These are phyloP conservation scores for Dicrostonyx torquatus DNA, from an alignment of 2,797 vertebrate species.

Conservation along the genomic window DNA sequence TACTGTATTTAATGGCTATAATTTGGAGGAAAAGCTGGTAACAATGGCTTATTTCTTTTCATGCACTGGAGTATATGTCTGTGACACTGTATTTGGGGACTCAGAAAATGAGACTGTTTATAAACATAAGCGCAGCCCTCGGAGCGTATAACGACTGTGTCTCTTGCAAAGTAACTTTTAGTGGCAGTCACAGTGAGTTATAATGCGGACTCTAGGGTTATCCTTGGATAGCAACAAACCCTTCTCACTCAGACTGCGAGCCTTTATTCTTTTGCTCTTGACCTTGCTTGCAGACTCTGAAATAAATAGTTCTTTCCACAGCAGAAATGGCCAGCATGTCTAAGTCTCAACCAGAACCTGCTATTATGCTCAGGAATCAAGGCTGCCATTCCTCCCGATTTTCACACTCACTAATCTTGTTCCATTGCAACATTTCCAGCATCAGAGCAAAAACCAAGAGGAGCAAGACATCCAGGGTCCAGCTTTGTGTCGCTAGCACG, in stretches of 20 bases:
- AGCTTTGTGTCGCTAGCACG: neutral
- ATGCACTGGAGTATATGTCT: constrained; percentile 75
- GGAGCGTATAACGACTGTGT: constrained; percentile 67
- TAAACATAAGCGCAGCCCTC: constrained; percentile 54
- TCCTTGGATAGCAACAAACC: constrained; percentile 63
- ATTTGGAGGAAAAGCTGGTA: constrained; percentile 74
- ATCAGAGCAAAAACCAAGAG: neutral
- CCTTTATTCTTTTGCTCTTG: neutral
- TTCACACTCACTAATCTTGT: constrained; percentile 59
- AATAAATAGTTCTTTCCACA: constrained; percentile 75
- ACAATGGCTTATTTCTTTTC: constrained; percentile 67
- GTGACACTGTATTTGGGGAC: constrained; percentile 65
- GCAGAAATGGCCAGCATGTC: constrained; percentile 68
- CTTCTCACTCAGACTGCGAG: constrained; percentile 62
- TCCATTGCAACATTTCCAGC: neutral
- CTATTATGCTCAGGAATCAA: constrained; percentile 77
- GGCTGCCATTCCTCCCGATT: constrained; percentile 65
- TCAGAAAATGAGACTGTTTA: constrained; percentile 74
- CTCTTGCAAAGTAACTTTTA: constrained; percentile 65
- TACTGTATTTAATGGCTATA: constrained; percentile 69
- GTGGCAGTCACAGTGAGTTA: constrained; percentile 50
- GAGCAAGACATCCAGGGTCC: neutral
- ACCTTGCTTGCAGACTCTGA: constrained; percentile 52
- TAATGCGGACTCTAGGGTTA: constrained; percentile 53
- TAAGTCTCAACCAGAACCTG: constrained; percentile 61